Evolutionary conservation across 2,888 invertebrate genomes (phyloP).

Genomic region (Creontiades dilutus): DNA sequence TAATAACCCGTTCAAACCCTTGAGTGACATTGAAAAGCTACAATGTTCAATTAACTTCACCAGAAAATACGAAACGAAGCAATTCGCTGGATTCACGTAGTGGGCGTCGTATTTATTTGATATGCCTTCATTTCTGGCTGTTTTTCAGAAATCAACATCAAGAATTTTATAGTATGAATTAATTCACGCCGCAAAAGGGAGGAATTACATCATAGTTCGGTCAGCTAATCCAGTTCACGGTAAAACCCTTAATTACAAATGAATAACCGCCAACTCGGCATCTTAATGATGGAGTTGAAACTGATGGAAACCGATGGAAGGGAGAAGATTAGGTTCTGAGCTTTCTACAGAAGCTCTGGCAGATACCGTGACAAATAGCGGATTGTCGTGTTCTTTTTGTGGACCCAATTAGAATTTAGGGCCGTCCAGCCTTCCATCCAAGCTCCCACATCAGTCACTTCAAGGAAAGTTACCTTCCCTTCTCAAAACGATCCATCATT

Average conservation of each 20-base stretch:
- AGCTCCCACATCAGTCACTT: slow-evolving; percentile 53
- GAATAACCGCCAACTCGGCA: background rate
- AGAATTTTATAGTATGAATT: too few species aligned
- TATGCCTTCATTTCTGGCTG: too few species aligned
- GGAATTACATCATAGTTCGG: background rate
- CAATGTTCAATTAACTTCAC: too few species aligned
- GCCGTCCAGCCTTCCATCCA: slow-evolving; percentile 9
- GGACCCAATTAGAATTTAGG: slow-evolving; percentile 45
- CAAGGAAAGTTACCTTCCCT: slow-evolving; percentile 21
- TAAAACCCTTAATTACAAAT: slow-evolving; percentile 5
- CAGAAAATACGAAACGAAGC: too few species aligned
- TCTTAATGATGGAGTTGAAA: slow-evolving; percentile 29
- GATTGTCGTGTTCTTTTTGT: slow-evolving; percentile 55
- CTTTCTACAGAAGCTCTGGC: background rate
- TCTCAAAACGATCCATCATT: slow-evolving; percentile 52
- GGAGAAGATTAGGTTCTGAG: slow-evolving; percentile 4
- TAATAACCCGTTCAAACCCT: too few species aligned
- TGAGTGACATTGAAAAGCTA: too few species aligned
- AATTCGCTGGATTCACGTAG: too few species aligned
- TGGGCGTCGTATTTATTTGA: too few species aligned
- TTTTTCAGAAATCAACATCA: too few species aligned
- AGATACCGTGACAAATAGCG: slow-evolving; percentile 53
- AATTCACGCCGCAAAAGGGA: background rate
- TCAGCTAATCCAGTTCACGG: too few species aligned
- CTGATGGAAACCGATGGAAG: slow-evolving; percentile 1